Conservation (phyloP, 2,797 vertebrate genomes). For the Schizopygopsis pylzovi region DNA sequence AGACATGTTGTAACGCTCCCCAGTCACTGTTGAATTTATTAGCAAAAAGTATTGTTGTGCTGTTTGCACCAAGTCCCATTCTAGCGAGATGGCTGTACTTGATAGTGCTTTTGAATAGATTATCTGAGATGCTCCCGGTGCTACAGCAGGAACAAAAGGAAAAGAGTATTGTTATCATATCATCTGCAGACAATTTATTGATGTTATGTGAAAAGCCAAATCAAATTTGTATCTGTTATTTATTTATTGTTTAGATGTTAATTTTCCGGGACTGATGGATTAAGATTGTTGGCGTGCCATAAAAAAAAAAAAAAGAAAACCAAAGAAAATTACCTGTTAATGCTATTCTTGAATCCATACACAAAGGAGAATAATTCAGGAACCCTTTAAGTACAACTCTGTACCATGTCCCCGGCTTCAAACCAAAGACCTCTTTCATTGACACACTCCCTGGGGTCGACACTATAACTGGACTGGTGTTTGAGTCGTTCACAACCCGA, state of each 20-base stretch:
- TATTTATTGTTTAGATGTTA: not conserved
- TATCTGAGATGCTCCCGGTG: conserved; percentile 75
- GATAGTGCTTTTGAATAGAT: conserved; percentile 60
- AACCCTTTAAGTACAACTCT: conserved; percentile 78
- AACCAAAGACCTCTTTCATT: conserved; percentile 66
- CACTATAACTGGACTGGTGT: conserved; percentile 64
- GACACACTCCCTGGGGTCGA: conserved; percentile 51
- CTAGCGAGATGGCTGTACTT: conserved; percentile 69
- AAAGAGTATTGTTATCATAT: conserved; percentile 15
- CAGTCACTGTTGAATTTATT: conserved; percentile 53
- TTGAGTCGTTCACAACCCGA: conserved; percentile 70
- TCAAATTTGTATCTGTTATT: not conserved
- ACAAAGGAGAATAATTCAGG: conserved; percentile 63
- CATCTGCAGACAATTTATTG: conserved; percentile 11
- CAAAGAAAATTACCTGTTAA: conserved; percentile 71
- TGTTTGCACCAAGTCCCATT: conserved; percentile 70
- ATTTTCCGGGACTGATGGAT: not conserved
- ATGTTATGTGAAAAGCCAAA: not conserved
- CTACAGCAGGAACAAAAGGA: conserved; percentile 59
- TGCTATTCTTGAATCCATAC: conserved; percentile 51
- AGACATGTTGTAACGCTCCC: conserved; percentile 59
- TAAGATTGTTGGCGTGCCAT: not conserved
- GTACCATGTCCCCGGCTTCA: conserved; percentile 75
- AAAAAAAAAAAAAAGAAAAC: not conserved
- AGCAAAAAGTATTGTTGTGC: conserved; percentile 68